Percentiles rank a stretch among this genome's conserved stretches.
Evolutionary conservation across 2,113 vertebrate genomes (phyloP).

Genomic region (Leptosomus discolor): DNA sequence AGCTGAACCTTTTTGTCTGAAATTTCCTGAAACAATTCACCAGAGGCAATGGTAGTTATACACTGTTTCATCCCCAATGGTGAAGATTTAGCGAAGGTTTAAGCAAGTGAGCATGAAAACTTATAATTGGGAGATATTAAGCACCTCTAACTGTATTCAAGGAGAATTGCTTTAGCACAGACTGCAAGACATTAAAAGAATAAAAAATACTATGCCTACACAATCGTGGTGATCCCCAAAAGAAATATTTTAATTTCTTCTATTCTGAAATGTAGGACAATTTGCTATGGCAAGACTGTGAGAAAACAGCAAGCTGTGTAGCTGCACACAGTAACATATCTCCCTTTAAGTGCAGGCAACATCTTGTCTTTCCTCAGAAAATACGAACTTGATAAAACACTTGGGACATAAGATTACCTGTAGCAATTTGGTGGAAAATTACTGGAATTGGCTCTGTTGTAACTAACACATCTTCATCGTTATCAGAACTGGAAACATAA

Average conservation of each 20-base stretch:
- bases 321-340: not conserved
- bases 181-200: not conserved
- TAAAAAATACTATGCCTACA: not conserved
- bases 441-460: conserved; percentile 89
- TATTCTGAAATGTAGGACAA: not conserved
- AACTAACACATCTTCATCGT: conserved; percentile 89
- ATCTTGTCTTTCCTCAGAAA: not conserved
- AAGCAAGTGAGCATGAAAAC: not conserved
- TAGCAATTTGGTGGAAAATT: conserved; percentile 88
- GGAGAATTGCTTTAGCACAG: not conserved
- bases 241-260: not conserved
- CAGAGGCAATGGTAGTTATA: not conserved
- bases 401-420: conserved; percentile 73
- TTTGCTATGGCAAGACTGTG: not conserved
- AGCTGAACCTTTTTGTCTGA: not conserved
- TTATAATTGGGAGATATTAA: not conserved
- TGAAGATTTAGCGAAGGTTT: not conserved
- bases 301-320: not conserved
- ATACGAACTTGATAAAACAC: not conserved
- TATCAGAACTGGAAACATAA: conserved; percentile 90
- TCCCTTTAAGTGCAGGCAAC: not conserved
- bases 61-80: not conserved
- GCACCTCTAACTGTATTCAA: not conserved
- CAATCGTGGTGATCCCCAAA: not conserved
- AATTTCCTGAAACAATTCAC: not conserved